Evolutionary conservation across 2,113 vertebrate species (phyloP).

Genomic region (Maylandia zebra): DNA sequence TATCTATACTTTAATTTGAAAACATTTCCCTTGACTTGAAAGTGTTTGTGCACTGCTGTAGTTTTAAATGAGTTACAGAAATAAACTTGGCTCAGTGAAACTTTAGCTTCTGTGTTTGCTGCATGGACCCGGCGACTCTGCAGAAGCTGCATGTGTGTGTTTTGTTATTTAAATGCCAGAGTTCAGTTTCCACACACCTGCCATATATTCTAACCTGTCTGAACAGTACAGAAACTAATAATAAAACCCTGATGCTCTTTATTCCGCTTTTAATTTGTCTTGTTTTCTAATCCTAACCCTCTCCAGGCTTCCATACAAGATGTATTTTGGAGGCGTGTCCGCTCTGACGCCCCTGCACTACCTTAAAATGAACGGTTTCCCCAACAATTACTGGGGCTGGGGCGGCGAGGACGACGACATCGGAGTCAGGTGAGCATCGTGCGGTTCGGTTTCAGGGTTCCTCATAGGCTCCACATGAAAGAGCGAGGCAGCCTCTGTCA

Average conservation of each 20-base stretch:
- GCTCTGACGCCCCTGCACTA: slow-evolving; percentile 74
- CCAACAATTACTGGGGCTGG: slow-evolving; percentile 80
- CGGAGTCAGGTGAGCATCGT: slow-evolving; percentile 64
- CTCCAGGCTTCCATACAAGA: slow-evolving; percentile 73
- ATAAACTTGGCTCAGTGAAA: neutral
- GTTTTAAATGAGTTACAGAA: rapidly evolving
- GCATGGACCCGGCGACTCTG: neutral
- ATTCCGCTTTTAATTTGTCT: neutral
- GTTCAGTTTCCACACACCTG: neutral
- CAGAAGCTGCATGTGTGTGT: rapidly evolving
- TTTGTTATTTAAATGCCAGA: neutral
- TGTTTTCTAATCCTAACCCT: neutral
- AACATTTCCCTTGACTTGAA: neutral
- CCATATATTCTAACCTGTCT: neutral
- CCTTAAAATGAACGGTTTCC: slow-evolving; percentile 79
- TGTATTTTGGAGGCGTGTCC: slow-evolving; percentile 77
- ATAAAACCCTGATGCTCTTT: neutral
- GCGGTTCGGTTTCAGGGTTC: neutral
- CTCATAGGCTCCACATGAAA: neutral
- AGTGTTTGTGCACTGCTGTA: neutral
- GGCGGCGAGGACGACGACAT: slow-evolving; percentile 79
- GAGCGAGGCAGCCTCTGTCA: neutral
- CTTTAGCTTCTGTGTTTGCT: neutral
- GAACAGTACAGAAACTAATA: neutral
- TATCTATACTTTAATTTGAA: neutral